Conservation (phyloP, 2,797 vertebrate genomes). For the Balearica regulorum region DNA sequence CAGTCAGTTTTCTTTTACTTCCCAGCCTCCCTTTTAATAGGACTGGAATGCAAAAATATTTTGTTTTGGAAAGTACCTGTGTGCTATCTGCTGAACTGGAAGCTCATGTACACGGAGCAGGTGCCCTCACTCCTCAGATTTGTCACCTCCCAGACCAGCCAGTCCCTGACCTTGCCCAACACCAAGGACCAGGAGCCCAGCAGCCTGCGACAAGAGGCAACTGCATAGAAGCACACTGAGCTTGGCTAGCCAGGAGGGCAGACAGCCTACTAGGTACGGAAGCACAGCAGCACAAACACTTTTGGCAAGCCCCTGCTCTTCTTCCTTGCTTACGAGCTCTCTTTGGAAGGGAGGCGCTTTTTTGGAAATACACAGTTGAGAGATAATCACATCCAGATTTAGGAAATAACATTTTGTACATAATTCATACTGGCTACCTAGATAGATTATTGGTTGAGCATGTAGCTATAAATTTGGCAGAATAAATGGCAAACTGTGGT, state of each 20-base stretch:
- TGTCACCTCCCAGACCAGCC: neutral
- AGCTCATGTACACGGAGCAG: neutral
- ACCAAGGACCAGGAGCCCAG: neutral
- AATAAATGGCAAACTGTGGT: constrained; percentile 59
- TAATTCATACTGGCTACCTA: constrained; percentile 64
- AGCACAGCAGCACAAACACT: neutral
- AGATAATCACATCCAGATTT: constrained; percentile 58
- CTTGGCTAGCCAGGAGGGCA: neutral
- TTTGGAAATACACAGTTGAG: neutral
- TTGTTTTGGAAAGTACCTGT: neutral
- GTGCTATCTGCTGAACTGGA: neutral
- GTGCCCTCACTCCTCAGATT: neutral
- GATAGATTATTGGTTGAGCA: constrained; percentile 44
- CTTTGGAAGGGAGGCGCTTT: neutral
- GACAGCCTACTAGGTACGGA: neutral
- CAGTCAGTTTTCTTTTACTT: neutral
- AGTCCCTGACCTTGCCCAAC: neutral
- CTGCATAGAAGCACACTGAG: neutral
- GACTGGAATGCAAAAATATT: neutral
- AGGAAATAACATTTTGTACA: constrained; percentile 39
- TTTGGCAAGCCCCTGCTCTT: neutral
- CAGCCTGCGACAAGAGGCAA: accelerated
- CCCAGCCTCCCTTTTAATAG: neutral
- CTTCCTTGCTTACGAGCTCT: neutral
- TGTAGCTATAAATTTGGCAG: constrained; percentile 49